These are phyloP conservation scores for Apteryx owenii DNA, from an alignment of 2,113 vertebrate genomes.

Conservation along the genomic window DNA sequence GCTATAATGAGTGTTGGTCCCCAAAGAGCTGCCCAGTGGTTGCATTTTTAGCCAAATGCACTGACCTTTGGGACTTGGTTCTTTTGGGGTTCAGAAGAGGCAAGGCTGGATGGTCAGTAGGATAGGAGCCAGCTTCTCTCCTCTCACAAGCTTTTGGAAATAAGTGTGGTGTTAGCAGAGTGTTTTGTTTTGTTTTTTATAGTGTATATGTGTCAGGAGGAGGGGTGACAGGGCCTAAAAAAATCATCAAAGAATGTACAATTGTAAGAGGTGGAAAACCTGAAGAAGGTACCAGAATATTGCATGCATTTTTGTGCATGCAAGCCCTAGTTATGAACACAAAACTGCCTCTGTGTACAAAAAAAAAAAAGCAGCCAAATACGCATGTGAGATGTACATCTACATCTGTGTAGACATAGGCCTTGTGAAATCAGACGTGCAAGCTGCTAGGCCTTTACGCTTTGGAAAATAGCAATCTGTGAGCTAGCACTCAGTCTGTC, in stretches of 20 bases:
- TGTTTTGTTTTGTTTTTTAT: neutral
- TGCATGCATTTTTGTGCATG: neutral
- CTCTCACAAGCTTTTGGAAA: neutral
- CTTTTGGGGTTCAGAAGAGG: neutral
- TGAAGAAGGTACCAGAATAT: neutral
- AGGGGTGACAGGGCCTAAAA: neutral
- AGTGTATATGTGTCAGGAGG: no score
- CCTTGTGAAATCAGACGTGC: neutral
- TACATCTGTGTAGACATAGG: rapidly evolving
- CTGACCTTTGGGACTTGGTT: neutral
- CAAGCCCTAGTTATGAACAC: neutral
- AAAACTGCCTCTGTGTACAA: neutral
- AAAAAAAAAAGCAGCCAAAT: neutral
- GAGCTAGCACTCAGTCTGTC: neutral
- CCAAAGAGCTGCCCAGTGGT: neutral
- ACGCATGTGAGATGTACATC: rapidly evolving
- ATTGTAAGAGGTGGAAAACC: neutral
- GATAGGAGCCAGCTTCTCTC: neutral
- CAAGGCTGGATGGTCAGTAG: neutral
- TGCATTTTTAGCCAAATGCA: neutral
- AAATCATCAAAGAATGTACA: neutral
- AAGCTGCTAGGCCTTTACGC: neutral
- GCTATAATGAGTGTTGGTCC: neutral
- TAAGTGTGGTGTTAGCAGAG: neutral
- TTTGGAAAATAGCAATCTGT: neutral